phyloP scores from a whole-genome alignment of 2,797 vertebrate genomes.

The Lagocephalus sceleratus region DNA sequence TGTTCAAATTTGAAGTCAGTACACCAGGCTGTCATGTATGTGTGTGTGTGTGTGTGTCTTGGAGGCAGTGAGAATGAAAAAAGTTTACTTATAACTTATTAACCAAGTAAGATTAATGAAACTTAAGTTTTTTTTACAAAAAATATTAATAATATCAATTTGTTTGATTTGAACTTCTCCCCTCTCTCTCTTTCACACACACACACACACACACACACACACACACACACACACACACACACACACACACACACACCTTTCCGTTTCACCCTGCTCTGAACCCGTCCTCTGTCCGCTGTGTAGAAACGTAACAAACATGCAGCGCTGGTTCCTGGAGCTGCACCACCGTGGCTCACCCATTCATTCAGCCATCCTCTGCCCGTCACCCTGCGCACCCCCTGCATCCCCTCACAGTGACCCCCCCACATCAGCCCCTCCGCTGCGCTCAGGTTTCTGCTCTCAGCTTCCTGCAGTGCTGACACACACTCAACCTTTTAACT shows the following conservation, averaged over 20 bases:
- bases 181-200: not conserved
- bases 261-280: conserved; percentile 71
- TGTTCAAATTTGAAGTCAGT: no score
- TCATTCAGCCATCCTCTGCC: conserved; percentile 17
- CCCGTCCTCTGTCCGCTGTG: conserved; percentile 51
- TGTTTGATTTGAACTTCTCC: no score
- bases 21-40: no score
- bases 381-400: conserved; percentile 26
- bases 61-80: no score
- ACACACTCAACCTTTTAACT: conserved; percentile 41
- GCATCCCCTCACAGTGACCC: conserved; percentile 20
- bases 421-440: conserved; percentile 39
- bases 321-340: conserved; percentile 34
- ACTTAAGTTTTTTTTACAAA: no score
- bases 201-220: conserved; percentile 21
- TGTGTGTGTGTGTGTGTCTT: no score
- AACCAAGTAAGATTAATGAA: no score
- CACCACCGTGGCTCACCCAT: conserved; percentile 13
- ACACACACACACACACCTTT: conserved; percentile 56
- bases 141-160: no score
- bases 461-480: conserved; percentile 60
- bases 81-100: no score
- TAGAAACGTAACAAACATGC: conserved; percentile 67
- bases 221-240: conserved; percentile 24
- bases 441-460: conserved; percentile 60